Percentiles rank a stretch among this genome's conserved stretches.
Conservation (phyloP, 2,113 vertebrate species). For the Triplophysa siluroides region DNA sequence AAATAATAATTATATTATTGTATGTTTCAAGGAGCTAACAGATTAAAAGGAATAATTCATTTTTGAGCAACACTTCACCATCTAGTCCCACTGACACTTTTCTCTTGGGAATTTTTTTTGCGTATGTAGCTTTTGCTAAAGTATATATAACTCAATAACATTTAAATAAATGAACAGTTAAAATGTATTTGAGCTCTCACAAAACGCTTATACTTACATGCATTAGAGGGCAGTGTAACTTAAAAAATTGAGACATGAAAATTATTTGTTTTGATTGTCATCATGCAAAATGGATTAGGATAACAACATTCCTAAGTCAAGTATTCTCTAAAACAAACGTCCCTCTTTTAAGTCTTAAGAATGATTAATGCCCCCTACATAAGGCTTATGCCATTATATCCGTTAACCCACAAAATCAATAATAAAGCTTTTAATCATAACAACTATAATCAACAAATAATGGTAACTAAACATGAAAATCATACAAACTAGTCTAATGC, state of each 20-base stretch:
- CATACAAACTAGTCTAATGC: too few relatives aligned
- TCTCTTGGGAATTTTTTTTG: neutral
- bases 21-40: neutral
- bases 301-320: neutral
- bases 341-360: neutral
- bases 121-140: too few relatives aligned
- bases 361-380: neutral
- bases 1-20: neutral
- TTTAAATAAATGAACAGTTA: neutral
- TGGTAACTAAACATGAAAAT: neutral
- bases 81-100: neutral
- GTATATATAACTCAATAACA: too few relatives aligned
- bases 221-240: conserved; percentile 26
- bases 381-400: neutral
- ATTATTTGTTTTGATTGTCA: neutral
- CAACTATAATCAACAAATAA: neutral
- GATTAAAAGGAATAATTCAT: too few relatives aligned
- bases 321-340: neutral
- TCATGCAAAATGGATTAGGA: neutral
- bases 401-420: neutral
- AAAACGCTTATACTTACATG: neutral
- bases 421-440: neutral
- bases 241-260: neutral
- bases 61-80: neutral
- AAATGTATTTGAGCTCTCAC: neutral